Conservation (phyloP, 2,888 invertebrate species). For the Leptarthrus brevirostris region DNA sequence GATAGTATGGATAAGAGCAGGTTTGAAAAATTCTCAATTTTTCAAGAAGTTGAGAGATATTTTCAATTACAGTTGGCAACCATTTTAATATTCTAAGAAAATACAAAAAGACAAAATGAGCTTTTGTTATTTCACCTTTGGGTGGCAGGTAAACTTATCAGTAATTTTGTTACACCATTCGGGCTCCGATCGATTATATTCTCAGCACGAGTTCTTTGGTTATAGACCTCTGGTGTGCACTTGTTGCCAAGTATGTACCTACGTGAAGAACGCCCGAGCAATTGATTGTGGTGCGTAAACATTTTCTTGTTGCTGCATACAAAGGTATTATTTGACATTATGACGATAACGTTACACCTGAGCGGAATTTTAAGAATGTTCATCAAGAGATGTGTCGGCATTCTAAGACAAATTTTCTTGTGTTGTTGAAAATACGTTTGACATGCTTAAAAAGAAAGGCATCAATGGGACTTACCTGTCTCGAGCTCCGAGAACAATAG, state of each 20-base stretch:
- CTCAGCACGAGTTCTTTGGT: conserved; percentile 17
- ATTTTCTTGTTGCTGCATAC: conserved; percentile 14
- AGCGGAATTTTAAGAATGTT: conserved; percentile 37
- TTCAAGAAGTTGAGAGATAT: too few species aligned
- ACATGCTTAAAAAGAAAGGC: conserved; percentile 19
- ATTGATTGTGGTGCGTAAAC: conserved; percentile 37
- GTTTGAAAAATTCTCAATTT: too few species aligned
- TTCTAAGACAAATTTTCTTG: not conserved
- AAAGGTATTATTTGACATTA: conserved; percentile 4
- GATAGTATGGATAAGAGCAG: too few species aligned
- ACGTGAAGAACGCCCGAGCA: conserved; percentile 23
- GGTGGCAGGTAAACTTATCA: not conserved
- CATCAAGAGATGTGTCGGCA: conserved; percentile 2
- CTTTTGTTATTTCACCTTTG: not conserved
- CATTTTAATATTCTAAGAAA: too few species aligned
- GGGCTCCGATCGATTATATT: conserved; percentile 12
- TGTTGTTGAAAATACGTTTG: not conserved
- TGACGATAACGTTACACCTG: conserved; percentile 29
- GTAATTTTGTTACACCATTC: not conserved
- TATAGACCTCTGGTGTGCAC: conserved; percentile 12
- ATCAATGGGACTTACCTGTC: conserved; percentile 24
- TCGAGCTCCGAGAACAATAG: not conserved
- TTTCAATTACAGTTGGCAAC: too few species aligned
- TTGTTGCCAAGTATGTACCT: not conserved
- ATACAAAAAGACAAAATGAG: not conserved